Conservation (phyloP, 2,113 vertebrate genomes). For the Trinectes maculatus region DNA sequence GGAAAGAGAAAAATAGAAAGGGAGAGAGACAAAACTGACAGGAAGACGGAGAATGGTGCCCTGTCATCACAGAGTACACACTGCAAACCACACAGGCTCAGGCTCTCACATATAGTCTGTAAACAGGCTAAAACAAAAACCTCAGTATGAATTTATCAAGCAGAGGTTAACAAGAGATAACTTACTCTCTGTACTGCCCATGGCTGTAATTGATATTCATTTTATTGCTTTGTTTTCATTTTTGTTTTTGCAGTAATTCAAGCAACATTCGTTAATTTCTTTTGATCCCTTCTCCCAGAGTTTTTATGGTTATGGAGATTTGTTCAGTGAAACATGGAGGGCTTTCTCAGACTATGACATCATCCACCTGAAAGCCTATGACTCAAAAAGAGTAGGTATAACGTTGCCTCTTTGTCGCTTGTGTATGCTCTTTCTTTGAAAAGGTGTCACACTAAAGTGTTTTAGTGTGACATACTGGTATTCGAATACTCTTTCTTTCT, state of each 20-base stretch:
- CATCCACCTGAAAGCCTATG: slow-evolving; percentile 92
- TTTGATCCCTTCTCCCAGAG: slow-evolving; percentile 81
- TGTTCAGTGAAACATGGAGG: slow-evolving; percentile 94
- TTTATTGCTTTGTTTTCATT: slow-evolving; percentile 30
- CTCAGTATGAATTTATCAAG: background rate
- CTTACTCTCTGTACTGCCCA: background rate
- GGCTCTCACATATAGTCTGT: slow-evolving; percentile 5
- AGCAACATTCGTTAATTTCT: slow-evolving; percentile 9
- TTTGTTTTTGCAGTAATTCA: slow-evolving; percentile 20
- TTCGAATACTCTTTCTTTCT: background rate
- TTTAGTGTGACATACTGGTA: too few relatives aligned
- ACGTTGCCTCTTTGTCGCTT: background rate
- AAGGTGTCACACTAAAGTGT: background rate
- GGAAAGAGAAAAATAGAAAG: slow-evolving; percentile 27
- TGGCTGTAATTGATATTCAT: background rate
- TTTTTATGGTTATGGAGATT: slow-evolving; percentile 92
- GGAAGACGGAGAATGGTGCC: slow-evolving; percentile 37
- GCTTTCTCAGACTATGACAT: slow-evolving; percentile 91
- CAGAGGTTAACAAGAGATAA: slow-evolving; percentile 16
- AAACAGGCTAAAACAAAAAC: slow-evolving; percentile 7
- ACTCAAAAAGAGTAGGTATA: slow-evolving; percentile 89
- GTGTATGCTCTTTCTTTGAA: too few relatives aligned
- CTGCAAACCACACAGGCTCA: slow-evolving; percentile 13
- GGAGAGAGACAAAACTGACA: slow-evolving; percentile 14
- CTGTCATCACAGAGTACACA: slow-evolving; percentile 43